These are phyloP conservation scores for Galaxias olidus DNA, from an alignment of 2,797 vertebrate genomes.

Conservation along the genomic window DNA sequence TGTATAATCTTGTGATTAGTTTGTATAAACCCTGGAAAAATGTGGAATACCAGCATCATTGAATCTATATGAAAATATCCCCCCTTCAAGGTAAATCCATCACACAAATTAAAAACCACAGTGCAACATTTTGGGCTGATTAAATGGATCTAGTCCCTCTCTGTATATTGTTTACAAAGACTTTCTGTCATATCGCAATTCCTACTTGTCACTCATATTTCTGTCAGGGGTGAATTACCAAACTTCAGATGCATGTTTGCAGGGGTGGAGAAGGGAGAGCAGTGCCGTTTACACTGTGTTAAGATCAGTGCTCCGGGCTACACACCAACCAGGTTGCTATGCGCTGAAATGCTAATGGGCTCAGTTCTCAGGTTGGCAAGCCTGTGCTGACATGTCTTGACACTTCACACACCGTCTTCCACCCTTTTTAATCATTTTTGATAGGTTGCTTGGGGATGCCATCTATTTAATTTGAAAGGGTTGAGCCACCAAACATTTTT, in stretches of 20 bases:
- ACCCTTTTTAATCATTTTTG: constrained; percentile 78
- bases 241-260: constrained; percentile 59
- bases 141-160: constrained; percentile 38
- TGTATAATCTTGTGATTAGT: too few species aligned
- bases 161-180: constrained; percentile 43
- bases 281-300: constrained; percentile 60
- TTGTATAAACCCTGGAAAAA: too few species aligned
- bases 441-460: constrained; percentile 73
- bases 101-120: too few species aligned
- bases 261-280: constrained; percentile 34
- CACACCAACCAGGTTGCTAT: constrained; percentile 66
- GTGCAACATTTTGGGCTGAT: constrained; percentile 39
- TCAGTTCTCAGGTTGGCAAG: constrained; percentile 68
- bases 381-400: constrained; percentile 73
- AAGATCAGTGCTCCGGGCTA: constrained; percentile 72
- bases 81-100: too few species aligned
- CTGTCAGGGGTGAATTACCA: constrained; percentile 54
- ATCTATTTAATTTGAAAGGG: constrained; percentile 76
- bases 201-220: constrained; percentile 60
- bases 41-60: too few species aligned
- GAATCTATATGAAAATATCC: too few species aligned
- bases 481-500: constrained; percentile 77
- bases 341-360: constrained; percentile 75
- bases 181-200: constrained; percentile 47
- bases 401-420: constrained; percentile 62